phyloP scores from a whole-genome alignment of 2,797 vertebrate species.

The Lindbergichthys nudifrons region DNA sequence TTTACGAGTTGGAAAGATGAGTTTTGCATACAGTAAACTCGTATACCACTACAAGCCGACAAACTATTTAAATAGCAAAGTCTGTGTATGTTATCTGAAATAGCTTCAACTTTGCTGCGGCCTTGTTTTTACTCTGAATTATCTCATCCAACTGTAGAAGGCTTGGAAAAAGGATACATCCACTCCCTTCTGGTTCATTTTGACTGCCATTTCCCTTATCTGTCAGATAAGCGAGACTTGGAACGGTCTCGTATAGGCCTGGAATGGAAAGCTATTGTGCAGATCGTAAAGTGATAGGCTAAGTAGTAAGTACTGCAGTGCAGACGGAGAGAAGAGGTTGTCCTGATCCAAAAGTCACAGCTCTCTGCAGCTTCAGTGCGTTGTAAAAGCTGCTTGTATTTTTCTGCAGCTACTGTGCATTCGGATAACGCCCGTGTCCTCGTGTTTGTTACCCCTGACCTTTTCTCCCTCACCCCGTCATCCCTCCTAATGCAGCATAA shows the following conservation, averaged over 20 bases:
- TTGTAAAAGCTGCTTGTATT: slow-evolving; percentile 41
- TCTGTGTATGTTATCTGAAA: background rate
- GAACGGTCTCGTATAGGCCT: slow-evolving; percentile 45
- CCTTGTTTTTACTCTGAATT: slow-evolving; percentile 19
- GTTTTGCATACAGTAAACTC: slow-evolving; percentile 16
- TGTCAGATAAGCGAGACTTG: slow-evolving; percentile 48
- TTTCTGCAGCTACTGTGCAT: slow-evolving; percentile 24
- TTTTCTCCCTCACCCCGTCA: slow-evolving; percentile 32
- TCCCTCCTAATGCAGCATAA: slow-evolving; percentile 22
- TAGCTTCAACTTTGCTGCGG: background rate
- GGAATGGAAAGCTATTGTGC: slow-evolving; percentile 35
- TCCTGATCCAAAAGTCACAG: slow-evolving; percentile 54
- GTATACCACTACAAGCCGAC: background rate
- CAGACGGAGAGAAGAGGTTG: slow-evolving; percentile 55
- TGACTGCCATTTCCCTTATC: slow-evolving; percentile 56
- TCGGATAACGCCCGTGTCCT: slow-evolving; percentile 33
- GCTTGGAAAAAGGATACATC: slow-evolving; percentile 20
- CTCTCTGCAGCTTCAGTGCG: slow-evolving; percentile 55
- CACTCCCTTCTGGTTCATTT: slow-evolving; percentile 41
- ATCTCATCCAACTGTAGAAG: background rate
- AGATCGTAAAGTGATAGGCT: slow-evolving; percentile 58
- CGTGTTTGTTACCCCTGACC: slow-evolving; percentile 58
- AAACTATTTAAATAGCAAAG: slow-evolving; percentile 1
- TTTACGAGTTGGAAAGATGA: background rate
- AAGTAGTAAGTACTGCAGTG: slow-evolving; percentile 75